Evolutionary conservation across 1,140 invertebrate species (phyloP).

Genomic region (Homarus americanus): DNA sequence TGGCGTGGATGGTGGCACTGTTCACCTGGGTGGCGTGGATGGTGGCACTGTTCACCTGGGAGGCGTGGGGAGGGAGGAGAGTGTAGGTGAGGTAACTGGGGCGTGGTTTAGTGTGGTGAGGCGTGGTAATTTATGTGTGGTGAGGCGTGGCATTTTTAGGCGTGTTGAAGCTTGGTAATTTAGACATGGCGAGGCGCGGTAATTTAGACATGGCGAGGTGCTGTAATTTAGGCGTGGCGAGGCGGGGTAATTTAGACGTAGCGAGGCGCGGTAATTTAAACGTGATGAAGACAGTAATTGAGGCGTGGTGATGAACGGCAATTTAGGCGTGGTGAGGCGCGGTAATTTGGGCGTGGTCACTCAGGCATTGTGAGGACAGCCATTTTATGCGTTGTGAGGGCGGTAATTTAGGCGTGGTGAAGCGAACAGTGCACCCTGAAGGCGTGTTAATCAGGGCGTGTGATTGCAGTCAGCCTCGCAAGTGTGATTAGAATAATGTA

Average conservation of each 20-base stretch:
- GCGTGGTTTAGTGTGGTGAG: not conserved
- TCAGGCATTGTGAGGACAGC: not conserved
- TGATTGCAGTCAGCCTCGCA: not conserved
- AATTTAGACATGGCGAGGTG: not conserved
- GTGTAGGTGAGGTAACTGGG: not conserved
- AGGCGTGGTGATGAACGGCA: not conserved
- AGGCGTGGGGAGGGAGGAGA: not conserved
- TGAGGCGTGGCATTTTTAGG: not conserved
- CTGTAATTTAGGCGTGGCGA: not conserved
- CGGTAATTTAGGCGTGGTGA: not conserved
- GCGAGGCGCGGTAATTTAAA: not conserved
- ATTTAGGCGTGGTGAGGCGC: not conserved
- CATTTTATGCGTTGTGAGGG: not conserved
- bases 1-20: not conserved
- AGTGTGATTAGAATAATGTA: not conserved
- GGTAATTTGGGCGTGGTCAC: not conserved
- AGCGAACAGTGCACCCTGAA: not conserved
- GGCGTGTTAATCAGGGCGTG: not conserved
- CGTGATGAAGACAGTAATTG: no score
- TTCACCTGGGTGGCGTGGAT: not conserved
- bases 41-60: not conserved
- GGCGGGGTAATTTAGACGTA: not conserved
- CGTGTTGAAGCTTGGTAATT: not conserved
- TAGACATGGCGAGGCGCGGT: no score
- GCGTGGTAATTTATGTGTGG: not conserved